A percentile compares a stretch with the other conserved stretches of the same genome.
Evolutionary conservation across 2,113 vertebrate genomes (phyloP).

Genomic region (Setophaga kirtlandii): DNA sequence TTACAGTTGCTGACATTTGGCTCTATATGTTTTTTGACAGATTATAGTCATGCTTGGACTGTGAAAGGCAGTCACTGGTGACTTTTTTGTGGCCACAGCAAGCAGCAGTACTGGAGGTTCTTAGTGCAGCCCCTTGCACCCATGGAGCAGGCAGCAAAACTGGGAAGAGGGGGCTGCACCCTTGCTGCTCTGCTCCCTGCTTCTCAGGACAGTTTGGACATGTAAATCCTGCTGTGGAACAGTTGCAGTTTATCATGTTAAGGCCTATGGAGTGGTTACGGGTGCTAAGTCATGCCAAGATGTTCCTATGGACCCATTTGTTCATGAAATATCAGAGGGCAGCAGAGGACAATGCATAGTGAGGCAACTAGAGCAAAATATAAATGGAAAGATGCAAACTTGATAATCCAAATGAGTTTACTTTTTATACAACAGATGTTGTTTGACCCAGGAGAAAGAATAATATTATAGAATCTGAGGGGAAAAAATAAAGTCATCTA

Average conservation of each 20-base stretch:
- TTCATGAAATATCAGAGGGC: constrained; percentile 8
- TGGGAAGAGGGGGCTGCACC: not conserved
- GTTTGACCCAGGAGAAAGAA: constrained; percentile 73
- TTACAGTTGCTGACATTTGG: not conserved
- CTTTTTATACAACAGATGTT: constrained; percentile 68
- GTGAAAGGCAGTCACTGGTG: not conserved
- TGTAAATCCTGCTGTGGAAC: not conserved
- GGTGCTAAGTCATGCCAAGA: not conserved
- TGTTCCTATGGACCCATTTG: not conserved
- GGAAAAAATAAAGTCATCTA: constrained; percentile 46
- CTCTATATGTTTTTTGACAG: not conserved
- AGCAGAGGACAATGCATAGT: constrained; percentile 1
- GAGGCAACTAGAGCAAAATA: constrained; percentile 17
- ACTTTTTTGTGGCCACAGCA: not conserved
- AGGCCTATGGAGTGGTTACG: not conserved
- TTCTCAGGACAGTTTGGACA: fast-evolving
- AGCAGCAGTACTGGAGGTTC: not conserved
- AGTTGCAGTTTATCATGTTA: not conserved
- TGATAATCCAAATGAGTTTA: constrained; percentile 63
- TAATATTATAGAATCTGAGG: constrained; percentile 66
- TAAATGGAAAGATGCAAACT: constrained; percentile 51
- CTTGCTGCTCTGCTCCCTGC: not conserved
- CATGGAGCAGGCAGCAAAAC: not conserved
- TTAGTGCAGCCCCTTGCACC: not conserved
- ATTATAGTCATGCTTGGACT: not conserved